phyloP scores from a whole-genome alignment of 2,797 vertebrate genomes.

The Craterocephalus amniculus region DNA sequence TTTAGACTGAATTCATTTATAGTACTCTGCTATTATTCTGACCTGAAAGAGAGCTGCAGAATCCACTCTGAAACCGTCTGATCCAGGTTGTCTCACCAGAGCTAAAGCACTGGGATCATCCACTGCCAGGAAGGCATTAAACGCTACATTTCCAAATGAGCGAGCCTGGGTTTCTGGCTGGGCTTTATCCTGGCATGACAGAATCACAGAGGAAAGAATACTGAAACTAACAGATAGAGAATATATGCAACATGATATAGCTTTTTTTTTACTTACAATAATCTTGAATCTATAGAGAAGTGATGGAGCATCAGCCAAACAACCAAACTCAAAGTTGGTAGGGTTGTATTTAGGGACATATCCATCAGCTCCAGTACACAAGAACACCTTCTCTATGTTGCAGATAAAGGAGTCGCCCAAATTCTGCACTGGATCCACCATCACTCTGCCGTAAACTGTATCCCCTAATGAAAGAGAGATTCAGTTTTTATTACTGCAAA shows the following conservation, averaged over 20 bases:
- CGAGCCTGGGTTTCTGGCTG: conserved; percentile 93
- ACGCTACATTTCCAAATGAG: conserved; percentile 87
- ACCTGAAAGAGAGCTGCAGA: conserved; percentile 94
- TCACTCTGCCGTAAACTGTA: conserved; percentile 90
- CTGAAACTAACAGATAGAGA: not conserved
- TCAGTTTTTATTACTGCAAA: conserved; percentile 5
- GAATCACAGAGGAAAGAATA: not conserved
- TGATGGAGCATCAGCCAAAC: conserved; percentile 92
- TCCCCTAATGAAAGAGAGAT: conserved; percentile 82
- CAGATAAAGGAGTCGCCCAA: conserved; percentile 94
- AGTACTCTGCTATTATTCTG: conserved; percentile 15
- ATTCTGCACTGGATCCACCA: conserved; percentile 98
- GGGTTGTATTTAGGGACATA: conserved; percentile 97
- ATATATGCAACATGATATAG: fast-evolving
- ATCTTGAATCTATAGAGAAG: conserved; percentile 95
- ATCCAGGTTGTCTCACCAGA: conserved; percentile 91
- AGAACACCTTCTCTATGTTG: conserved; percentile 96
- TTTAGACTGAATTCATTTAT: conserved; percentile 4
- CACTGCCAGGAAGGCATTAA: conserved; percentile 88
- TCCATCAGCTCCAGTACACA: conserved; percentile 94
- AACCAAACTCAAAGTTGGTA: conserved; percentile 90
- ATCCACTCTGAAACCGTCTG: conserved; percentile 95
- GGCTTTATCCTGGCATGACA: conserved; percentile 88
- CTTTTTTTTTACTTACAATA: conserved; percentile 84
- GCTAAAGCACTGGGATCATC: conserved; percentile 89